Evolutionary conservation across 2,797 vertebrate species (phyloP).

Genomic region (Sebastes diaconus): DNA sequence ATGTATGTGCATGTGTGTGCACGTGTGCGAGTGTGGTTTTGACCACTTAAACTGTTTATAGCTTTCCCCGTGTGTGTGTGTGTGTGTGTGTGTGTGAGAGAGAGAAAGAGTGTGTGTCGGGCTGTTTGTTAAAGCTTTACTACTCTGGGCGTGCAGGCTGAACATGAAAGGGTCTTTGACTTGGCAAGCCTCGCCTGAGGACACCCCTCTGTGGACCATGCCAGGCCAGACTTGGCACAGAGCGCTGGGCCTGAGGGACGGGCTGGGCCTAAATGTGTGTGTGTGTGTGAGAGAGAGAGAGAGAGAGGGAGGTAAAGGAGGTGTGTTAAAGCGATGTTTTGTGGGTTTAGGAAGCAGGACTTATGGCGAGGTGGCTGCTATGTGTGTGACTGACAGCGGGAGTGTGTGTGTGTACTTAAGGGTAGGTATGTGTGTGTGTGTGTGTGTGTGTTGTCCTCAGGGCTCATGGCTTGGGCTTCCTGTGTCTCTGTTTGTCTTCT

Average conservation of each 20-base stretch:
- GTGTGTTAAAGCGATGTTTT: conserved; percentile 59
- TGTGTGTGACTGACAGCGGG: conserved; percentile 55
- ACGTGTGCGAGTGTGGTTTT: conserved; percentile 55
- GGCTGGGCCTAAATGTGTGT: conserved; percentile 77
- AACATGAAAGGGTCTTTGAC: conserved; percentile 85
- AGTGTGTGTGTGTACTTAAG: conserved; percentile 36
- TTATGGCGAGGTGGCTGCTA: conserved; percentile 47
- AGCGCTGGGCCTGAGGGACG: conserved; percentile 80
- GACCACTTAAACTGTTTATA: conserved; percentile 67
- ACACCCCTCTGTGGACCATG: conserved; percentile 90
- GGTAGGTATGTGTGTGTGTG: conserved; percentile 35
- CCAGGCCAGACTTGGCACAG: conserved; percentile 88
- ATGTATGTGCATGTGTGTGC: conserved; percentile 45
- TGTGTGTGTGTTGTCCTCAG: conserved; percentile 72
- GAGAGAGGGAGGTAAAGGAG: conserved; percentile 23
- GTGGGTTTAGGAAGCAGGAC: conserved; percentile 55
- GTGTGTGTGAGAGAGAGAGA: conserved; percentile 25
- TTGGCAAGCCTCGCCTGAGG: conserved; percentile 86
- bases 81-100: conserved; percentile 12
- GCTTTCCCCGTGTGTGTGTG: conserved; percentile 33
- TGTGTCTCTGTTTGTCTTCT: conserved; percentile 80
- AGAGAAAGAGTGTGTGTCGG: conserved; percentile 28
- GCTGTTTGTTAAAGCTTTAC: conserved; percentile 79
- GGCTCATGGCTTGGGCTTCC: conserved; percentile 88
- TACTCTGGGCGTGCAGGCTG: conserved; percentile 74